Percentiles rank a stretch among this genome's conserved stretches.
phyloP scores from a whole-genome alignment of 1,140 invertebrate species.

The Wasmannia auropunctata region DNA sequence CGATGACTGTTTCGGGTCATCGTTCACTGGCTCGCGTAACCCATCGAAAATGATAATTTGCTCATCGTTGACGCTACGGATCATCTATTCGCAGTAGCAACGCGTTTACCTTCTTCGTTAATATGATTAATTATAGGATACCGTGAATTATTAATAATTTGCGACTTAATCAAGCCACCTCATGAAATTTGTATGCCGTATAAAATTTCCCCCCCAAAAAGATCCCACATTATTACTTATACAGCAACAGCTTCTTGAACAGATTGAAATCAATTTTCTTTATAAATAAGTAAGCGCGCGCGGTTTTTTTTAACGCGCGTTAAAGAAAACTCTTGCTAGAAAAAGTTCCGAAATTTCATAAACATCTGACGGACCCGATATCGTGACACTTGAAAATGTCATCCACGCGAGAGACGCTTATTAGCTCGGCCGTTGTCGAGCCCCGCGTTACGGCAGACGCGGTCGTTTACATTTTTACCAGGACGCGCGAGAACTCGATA shows the following conservation, averaged over 20 bases:
- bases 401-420: slow-evolving; percentile 45
- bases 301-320: neutral
- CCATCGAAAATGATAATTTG: slow-evolving; percentile 74
- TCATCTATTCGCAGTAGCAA: slow-evolving; percentile 29
- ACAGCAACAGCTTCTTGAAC: too few relatives aligned
- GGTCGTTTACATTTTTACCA: slow-evolving; percentile 74
- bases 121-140: slow-evolving; percentile 23
- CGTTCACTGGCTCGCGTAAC: slow-evolving; percentile 67
- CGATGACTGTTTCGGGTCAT: slow-evolving; percentile 74
- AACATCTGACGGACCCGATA: slow-evolving; percentile 14
- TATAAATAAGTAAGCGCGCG: neutral
- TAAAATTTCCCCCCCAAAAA: neutral
- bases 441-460: slow-evolving; percentile 42
- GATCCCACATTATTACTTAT: too few relatives aligned
- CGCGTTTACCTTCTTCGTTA: slow-evolving; percentile 34
- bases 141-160: slow-evolving; percentile 34
- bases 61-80: slow-evolving; percentile 51
- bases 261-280: slow-evolving; percentile 3
- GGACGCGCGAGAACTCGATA: slow-evolving; percentile 73
- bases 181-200: neutral
- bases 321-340: neutral
- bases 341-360: slow-evolving; percentile 32
- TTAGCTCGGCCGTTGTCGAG: slow-evolving; percentile 51
- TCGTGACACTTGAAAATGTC: slow-evolving; percentile 52
- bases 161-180: neutral